Percentiles rank a stretch among this genome's conserved stretches.
These are phyloP conservation scores for Phylloscopus trochiloides DNA, from an alignment of 2,113 vertebrate genomes.

Conservation along the genomic window DNA sequence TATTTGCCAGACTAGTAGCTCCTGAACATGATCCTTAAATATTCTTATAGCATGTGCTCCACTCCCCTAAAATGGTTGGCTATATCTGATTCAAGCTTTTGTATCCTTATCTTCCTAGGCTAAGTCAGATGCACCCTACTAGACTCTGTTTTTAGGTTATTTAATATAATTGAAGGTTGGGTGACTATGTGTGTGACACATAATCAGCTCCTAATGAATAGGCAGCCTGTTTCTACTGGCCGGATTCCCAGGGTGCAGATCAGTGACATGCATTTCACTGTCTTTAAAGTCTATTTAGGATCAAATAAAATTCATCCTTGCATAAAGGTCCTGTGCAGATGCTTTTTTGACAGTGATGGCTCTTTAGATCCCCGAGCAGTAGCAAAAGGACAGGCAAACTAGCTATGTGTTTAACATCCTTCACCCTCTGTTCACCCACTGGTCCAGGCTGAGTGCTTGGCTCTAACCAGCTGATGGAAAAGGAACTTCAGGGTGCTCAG, in stretches of 20 bases:
- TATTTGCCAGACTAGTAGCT: background rate
- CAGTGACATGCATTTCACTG: background rate
- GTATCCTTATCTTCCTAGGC: background rate
- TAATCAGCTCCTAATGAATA: background rate
- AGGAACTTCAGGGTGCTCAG: background rate
- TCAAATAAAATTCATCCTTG: slow-evolving; percentile 7
- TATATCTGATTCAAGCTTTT: background rate
- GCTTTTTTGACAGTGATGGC: background rate
- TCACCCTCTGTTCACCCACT: background rate
- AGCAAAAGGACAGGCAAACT: background rate
- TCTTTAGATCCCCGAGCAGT: background rate
- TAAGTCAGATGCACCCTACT: background rate
- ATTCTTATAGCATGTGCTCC: background rate
- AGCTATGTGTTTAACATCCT: background rate
- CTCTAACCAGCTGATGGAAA: background rate
- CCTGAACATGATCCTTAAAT: background rate
- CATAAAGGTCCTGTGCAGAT: background rate
- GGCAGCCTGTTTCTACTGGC: background rate
- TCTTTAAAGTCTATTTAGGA: background rate
- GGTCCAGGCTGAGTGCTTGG: background rate
- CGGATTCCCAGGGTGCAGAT: background rate
- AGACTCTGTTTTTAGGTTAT: background rate
- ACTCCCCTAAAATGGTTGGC: background rate
- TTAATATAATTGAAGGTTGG: slow-evolving; percentile 1
- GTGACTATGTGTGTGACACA: background rate